Evolutionary conservation across 2,113 vertebrate genomes (phyloP), one percentile per base, ranked within the genome.

Genomic region (Callopanchax toddi): DNA sequence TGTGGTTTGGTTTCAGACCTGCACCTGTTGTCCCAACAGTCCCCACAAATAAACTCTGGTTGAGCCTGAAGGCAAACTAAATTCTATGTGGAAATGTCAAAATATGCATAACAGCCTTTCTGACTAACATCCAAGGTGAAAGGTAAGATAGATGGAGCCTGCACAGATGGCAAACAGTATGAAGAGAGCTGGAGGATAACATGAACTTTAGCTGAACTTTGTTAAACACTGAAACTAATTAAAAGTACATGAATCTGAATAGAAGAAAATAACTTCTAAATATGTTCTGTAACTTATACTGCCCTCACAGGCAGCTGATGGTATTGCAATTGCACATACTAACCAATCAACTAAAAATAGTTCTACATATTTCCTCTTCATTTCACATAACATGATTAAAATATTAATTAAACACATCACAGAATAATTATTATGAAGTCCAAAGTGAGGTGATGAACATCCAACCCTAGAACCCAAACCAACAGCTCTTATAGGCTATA

Each of bases 21-120:
- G 25, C 20, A 63, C 55, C 48, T 64, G 15, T 53, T 20, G 18
- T 55, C 56, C 20, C 49, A 22, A 22, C 22, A 25, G 36, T 51
- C 55, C 32, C 60, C 15, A 21, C 22, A 25, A 20, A 21, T 59
- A 49, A 59, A 42, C n/a, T 22, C 17, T 8, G 25, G 25, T 10
- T 9, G n/a, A 20, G 52, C 46, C 16, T 25, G 18, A 18, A 7
- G 50, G 17, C 26, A 42, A 7, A 43, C 42, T 34, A 25, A 52
- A 53, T 16, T 21, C 53, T 11, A 37, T 11, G 17, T 51, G 16
- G 26, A 45, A n/a, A 17, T 44, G 21, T 45, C 26, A 37, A 51
- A 51, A 15, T 25, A 43, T 37, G 48, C n/a, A 20, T 10, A 23
- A 44, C 20, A 32, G n/a, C 18, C 5, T 67, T 74, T 57, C 17